These are phyloP conservation scores for Ophion slaviceki DNA, from an alignment of 2,888 invertebrate genomes.

Conservation along the genomic window DNA sequence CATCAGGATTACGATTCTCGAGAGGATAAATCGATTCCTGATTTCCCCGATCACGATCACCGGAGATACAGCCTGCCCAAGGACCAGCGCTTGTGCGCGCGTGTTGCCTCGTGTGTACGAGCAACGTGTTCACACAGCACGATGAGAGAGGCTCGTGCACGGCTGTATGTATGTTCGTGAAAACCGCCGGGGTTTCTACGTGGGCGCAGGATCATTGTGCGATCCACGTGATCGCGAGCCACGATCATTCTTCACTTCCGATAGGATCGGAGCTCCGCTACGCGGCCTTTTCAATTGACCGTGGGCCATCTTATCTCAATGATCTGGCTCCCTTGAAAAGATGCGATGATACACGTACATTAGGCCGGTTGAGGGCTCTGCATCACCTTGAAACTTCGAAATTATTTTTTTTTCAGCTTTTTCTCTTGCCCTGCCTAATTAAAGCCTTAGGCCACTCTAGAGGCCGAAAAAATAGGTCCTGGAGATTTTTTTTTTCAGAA, in stretches of 20 bases:
- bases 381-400: background rate
- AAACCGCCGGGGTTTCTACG: conserved; percentile 70
- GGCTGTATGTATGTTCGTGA: background rate
- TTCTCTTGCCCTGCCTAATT: no score
- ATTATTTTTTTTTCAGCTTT: no score
- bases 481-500: no score
- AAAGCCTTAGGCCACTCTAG: no score
- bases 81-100: background rate
- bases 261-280: conserved; percentile 75
- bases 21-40: conserved; percentile 64
- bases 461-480: no score
- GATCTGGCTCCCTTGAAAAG: conserved; percentile 64
- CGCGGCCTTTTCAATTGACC: conserved; percentile 56
- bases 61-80: conserved; percentile 9
- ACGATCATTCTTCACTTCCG: conserved; percentile 81
- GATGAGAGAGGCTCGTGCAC: conserved; percentile 14
- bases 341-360: conserved; percentile 52
- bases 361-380: background rate
- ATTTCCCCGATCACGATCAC: conserved; percentile 53
- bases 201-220: conserved; percentile 81
- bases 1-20: conserved; percentile 56
- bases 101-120: conserved; percentile 22
- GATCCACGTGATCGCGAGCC: conserved; percentile 78
- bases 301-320: conserved; percentile 54
- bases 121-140: conserved; percentile 4